Evolutionary conservation across 2,113 vertebrate genomes (phyloP).

Genomic region (Saimiri boliviensis): DNA sequence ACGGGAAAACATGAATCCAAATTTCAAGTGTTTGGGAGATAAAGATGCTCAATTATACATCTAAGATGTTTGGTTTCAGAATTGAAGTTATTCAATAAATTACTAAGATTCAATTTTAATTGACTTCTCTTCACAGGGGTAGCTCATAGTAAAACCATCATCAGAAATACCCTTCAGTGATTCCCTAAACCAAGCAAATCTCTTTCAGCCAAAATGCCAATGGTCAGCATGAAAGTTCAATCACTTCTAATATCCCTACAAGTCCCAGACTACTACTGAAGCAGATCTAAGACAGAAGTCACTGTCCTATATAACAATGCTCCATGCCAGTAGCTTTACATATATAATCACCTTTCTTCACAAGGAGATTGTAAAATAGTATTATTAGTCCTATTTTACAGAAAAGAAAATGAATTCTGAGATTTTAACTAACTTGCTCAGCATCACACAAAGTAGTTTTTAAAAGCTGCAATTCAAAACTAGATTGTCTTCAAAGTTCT

Average conservation of each 20-base stretch:
- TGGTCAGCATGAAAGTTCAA: background rate
- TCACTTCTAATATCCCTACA: background rate
- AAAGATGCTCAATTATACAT: background rate
- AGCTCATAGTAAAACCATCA: background rate
- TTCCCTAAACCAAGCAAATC: background rate
- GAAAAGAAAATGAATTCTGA: background rate
- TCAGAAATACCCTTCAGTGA: background rate
- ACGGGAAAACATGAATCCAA: background rate
- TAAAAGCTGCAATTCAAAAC: background rate
- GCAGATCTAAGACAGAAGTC: background rate
- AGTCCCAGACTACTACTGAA: background rate
- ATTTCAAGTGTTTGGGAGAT: background rate
- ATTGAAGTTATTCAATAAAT: conserved; percentile 23
- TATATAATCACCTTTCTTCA: background rate
- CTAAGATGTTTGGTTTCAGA: background rate
- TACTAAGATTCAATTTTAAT: background rate
- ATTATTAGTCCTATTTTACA: background rate
- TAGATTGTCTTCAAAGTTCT: background rate
- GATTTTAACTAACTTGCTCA: background rate
- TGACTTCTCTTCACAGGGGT: background rate
- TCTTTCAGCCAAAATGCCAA: background rate
- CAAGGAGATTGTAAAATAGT: background rate
- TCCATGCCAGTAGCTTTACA: background rate
- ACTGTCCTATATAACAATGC: background rate
- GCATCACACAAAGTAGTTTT: background rate